These are phyloP conservation scores for Corythaixoides concolor DNA, from an alignment of 2,113 vertebrate species.

Conservation along the genomic window DNA sequence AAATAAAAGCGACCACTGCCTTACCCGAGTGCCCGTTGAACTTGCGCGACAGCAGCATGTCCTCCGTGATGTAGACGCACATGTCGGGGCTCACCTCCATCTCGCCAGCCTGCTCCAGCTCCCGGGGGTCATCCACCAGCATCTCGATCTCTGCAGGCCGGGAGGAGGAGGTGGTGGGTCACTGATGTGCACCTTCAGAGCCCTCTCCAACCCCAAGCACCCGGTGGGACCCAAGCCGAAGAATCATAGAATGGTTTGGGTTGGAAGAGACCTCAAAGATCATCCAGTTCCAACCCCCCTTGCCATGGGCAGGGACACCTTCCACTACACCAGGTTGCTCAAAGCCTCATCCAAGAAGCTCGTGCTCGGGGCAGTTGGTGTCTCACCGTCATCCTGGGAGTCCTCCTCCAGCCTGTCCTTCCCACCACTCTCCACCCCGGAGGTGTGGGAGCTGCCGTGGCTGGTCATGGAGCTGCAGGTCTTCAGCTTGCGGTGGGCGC, in stretches of 20 bases:
- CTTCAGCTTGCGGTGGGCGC: constrained; percentile 82
- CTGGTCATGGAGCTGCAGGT: constrained; percentile 94
- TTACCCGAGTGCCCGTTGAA: constrained; percentile 91
- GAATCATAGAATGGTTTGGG: too few relatives aligned
- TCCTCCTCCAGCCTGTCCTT: constrained; percentile 94
- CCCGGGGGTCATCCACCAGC: constrained; percentile 96
- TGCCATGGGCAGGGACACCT: too few relatives aligned
- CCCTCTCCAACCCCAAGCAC: fast-evolving
- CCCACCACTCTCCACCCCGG: constrained; percentile 91
- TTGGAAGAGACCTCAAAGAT: too few relatives aligned
- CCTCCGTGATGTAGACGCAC: constrained; percentile 97
- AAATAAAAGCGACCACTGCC: not conserved
- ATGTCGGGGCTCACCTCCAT: constrained; percentile 91
- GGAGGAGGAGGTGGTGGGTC: not conserved
- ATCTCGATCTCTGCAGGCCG: constrained; percentile 90
- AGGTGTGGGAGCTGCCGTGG: constrained; percentile 94
- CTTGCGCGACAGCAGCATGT: constrained; percentile 91
- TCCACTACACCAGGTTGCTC: too few relatives aligned
- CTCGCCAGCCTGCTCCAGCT: constrained; percentile 89
- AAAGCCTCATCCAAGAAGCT: too few relatives aligned
- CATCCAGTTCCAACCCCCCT: too few relatives aligned
- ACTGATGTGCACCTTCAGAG: fast-evolving
- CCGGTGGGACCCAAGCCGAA: not conserved
- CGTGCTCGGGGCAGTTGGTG: too few relatives aligned
- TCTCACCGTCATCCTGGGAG: constrained; percentile 85